These are phyloP conservation scores for Caretta caretta DNA, from an alignment of 2,113 vertebrate species.

Conservation along the genomic window DNA sequence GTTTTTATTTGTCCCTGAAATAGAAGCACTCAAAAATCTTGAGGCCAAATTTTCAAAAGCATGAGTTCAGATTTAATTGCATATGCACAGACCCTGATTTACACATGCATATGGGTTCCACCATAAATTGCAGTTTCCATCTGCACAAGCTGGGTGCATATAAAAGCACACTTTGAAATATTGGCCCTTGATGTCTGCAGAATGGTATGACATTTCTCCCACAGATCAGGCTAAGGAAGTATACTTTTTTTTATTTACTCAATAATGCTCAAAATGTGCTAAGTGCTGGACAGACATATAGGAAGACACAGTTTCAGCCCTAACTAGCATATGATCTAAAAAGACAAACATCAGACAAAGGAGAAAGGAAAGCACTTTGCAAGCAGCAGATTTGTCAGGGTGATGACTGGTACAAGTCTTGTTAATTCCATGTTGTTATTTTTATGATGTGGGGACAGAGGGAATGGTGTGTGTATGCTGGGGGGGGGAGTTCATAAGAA, in stretches of 20 bases:
- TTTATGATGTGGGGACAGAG: background rate
- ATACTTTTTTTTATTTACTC: background rate
- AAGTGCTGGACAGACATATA: background rate
- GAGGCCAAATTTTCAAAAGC: background rate
- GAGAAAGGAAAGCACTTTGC: background rate
- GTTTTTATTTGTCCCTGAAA: background rate
- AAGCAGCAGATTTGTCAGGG: background rate
- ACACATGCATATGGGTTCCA: fast-evolving
- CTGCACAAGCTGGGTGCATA: background rate
- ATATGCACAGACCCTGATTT: fast-evolving
- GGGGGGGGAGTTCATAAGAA: background rate
- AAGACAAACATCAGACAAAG: background rate
- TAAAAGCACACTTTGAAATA: background rate
- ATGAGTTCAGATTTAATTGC: background rate
- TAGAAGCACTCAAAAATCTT: background rate
- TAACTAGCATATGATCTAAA: background rate
- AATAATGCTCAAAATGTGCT: background rate
- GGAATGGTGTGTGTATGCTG: background rate
- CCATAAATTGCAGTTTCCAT: background rate
- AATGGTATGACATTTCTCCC: background rate
- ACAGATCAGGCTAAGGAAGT: background rate
- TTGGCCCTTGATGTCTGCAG: background rate
- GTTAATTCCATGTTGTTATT: background rate
- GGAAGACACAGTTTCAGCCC: background rate
- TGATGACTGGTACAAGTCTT: background rate